Conservation (phyloP, 2,113 vertebrate genomes). For the Xyrauchen texanus region DNA sequence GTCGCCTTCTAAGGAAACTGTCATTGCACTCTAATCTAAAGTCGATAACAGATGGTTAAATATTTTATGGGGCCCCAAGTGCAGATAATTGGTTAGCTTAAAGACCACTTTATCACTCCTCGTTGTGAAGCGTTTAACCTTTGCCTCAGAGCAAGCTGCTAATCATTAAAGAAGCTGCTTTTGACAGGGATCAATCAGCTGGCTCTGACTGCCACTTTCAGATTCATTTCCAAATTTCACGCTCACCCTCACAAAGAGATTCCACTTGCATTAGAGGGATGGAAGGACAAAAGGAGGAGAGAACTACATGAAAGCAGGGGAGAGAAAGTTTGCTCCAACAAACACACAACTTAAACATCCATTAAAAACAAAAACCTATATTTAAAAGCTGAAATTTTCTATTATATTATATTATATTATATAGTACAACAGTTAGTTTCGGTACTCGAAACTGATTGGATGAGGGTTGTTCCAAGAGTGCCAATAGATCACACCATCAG, state of each 20-base stretch:
- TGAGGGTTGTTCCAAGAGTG: too few relatives aligned
- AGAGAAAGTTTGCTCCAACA: not conserved
- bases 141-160: constrained; percentile 58
- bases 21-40: constrained; percentile 53
- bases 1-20: constrained; percentile 41
- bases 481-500: too few relatives aligned
- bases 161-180: constrained; percentile 57
- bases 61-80: constrained; percentile 57
- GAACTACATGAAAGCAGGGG: not conserved
- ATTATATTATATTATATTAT: too few relatives aligned
- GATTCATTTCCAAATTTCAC: constrained; percentile 66
- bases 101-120: constrained; percentile 60
- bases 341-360: not conserved
- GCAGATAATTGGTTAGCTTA: constrained; percentile 59
- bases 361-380: not conserved
- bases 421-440: too few relatives aligned
- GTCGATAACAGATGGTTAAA: constrained; percentile 62
- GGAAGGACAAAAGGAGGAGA: not conserved
- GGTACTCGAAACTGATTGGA: too few relatives aligned
- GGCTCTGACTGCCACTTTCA: constrained; percentile 53
- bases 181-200: constrained; percentile 66
- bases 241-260: constrained; percentile 58
- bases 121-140: constrained; percentile 55
- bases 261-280: constrained; percentile 6
- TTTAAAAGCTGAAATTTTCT: too few relatives aligned